Base-by-base conservation (phyloP, 1,140 invertebrate genomes). In the Paramacrobiotus metropolitanus region DNA sequence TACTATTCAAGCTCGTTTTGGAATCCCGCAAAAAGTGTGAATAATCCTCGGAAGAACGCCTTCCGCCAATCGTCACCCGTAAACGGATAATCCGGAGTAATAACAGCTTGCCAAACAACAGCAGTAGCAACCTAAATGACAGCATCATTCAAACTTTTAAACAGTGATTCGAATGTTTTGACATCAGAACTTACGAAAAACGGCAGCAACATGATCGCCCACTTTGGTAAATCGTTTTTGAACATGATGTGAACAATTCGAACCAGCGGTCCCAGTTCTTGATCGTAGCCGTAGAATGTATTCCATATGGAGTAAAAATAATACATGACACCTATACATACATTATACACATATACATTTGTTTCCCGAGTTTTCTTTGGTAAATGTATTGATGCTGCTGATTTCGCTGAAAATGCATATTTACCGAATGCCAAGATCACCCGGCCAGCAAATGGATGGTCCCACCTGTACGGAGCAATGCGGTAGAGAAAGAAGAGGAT, bases 81-180 rank as follows among this genome's bases (percentile, higher is more conserved):
- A 24, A 55, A 55, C 15, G 48, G 48, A 55, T 55, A 55, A 55
- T 55, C 48, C 28, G 48, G 48, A 4, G 48, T 55, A 24, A 55
- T 55, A 15, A 55, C 9, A 24, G 48, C 48, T 55, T 55, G 48
- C 48, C 48, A 55, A 24, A 55, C 24, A 4, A 55, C 48, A 9
- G 15, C 24, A 15, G 24, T 28, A 15, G 48, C 15, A 0, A 55
- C 24, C 48, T 55, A 28, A 15, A 55, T 20, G 4, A 24, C 24
- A 40, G n/a, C n/a, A n/a, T n/a, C n/a, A n/a, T n/a, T n/a, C n/a
- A n/a, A n/a, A n/a, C n/a, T n/a, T n/a, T n/a, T 9, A n/a, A 40
- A 40, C 34, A 40, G n/a, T 9, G n/a, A 40, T 40, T 40, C 34
- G 34, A 40, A 9, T 9, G 9, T 40, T 40, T 24, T 55, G 48